These are phyloP conservation scores for Sinotaia quadrata DNA, from an alignment of 2,888 invertebrate species.

Conservation along the genomic window DNA sequence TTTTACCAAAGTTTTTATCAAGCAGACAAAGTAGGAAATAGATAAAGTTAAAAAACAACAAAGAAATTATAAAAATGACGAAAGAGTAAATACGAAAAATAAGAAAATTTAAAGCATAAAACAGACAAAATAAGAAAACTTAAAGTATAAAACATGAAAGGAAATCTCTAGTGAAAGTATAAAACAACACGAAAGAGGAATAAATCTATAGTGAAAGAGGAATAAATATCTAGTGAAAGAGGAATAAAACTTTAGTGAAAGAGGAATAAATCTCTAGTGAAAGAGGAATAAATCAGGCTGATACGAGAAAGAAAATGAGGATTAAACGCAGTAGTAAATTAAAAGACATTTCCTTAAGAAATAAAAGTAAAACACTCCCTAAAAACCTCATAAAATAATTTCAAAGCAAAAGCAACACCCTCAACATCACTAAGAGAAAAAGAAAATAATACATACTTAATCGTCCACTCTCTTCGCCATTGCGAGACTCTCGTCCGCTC, in stretches of 20 bases:
- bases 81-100: neutral
- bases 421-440: neutral
- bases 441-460: constrained; percentile 22
- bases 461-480: constrained; percentile 25
- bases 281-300: neutral
- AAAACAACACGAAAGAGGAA: neutral
- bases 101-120: neutral
- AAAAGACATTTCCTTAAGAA: too few relatives aligned
- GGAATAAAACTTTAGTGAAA: too few relatives aligned
- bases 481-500: constrained; percentile 10
- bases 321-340: too few relatives aligned
- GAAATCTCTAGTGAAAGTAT: neutral
- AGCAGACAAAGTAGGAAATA: neutral
- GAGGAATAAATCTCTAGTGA: neutral
- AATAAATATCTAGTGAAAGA: neutral
- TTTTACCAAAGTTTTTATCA: too few relatives aligned
- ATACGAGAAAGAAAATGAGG: neutral
- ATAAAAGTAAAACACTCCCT: too few relatives aligned
- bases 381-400: too few relatives aligned
- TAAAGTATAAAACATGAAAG: too few relatives aligned
- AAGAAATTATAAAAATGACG: neutral
- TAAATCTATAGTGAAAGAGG: neutral
- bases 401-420: neutral
- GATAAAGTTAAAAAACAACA: neutral
- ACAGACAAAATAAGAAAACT: too few relatives aligned